Conservation (phyloP, 2,797 vertebrate species). For the Lateolabrax maculatus region DNA sequence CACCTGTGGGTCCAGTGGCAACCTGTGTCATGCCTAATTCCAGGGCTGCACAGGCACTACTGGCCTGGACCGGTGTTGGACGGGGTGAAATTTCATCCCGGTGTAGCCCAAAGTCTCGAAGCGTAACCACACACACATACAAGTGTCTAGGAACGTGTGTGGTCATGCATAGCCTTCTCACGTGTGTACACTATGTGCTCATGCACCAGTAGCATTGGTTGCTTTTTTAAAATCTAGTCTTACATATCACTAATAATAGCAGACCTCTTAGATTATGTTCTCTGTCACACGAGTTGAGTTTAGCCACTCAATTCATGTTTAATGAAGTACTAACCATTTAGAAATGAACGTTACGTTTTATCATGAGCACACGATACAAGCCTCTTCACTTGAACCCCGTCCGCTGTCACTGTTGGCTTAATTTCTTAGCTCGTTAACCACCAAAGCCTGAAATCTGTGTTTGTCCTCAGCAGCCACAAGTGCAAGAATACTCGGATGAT, state of each 20-base stretch:
- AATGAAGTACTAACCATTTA: slow-evolving; percentile 51
- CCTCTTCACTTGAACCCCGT: slow-evolving; percentile 32
- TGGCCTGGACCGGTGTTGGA: slow-evolving; percentile 89
- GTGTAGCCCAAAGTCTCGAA: slow-evolving; percentile 24
- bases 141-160: slow-evolving; percentile 17
- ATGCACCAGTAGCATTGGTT: slow-evolving; percentile 32
- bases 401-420: slow-evolving; percentile 19
- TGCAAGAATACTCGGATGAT: slow-evolving; percentile 43
- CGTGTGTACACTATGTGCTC: slow-evolving; percentile 12
- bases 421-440: slow-evolving; percentile 25
- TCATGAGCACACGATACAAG: slow-evolving; percentile 41
- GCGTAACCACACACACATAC: background rate
- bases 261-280: slow-evolving; percentile 33
- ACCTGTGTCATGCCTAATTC: slow-evolving; percentile 88
- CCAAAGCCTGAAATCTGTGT: slow-evolving; percentile 29
- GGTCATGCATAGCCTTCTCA: slow-evolving; percentile 18
- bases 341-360: slow-evolving; percentile 39
- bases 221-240: slow-evolving; percentile 54
- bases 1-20: slow-evolving; percentile 88
- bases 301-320: too few species aligned
- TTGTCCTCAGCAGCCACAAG: slow-evolving; percentile 37
- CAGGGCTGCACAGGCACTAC: slow-evolving; percentile 82
- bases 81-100: slow-evolving; percentile 80
- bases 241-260: slow-evolving; percentile 46
- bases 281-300: slow-evolving; percentile 20